phyloP scores from a whole-genome alignment of 2,113 vertebrate species.

The Oriolus oriolus region DNA sequence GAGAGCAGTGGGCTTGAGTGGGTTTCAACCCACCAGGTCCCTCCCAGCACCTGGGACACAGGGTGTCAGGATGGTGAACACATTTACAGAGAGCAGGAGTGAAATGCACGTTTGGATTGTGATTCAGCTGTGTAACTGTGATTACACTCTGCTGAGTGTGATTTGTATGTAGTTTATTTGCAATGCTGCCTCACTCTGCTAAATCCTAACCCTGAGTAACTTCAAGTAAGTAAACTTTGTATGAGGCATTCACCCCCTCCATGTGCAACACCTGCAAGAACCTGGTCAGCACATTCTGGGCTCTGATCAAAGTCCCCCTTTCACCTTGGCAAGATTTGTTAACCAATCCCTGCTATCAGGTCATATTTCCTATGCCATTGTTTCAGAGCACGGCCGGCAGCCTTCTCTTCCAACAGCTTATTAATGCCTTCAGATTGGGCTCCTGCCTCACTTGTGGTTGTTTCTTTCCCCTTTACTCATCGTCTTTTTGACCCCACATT shows the following conservation, averaged over 20 bases:
- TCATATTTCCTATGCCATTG: not conserved
- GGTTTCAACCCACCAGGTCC: not conserved
- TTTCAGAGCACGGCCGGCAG: not conserved
- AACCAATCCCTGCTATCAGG: not conserved
- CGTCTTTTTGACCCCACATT: not conserved
- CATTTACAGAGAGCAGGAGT: not conserved
- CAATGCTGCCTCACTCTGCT: not conserved
- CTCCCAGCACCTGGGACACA: not conserved
- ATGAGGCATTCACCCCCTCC: not conserved
- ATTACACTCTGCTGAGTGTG: not conserved
- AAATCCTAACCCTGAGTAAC: not conserved
- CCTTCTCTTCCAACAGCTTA: not conserved
- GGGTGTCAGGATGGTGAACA: not conserved
- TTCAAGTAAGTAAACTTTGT: not conserved
- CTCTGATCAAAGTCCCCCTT: not conserved
- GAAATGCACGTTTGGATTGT: not conserved
- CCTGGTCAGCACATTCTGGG: not conserved
- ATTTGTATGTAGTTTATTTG: not conserved
- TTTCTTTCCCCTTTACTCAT: not conserved
- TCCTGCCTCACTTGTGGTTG: not conserved
- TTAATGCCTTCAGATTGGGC: not conserved
- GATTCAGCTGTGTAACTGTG: not conserved
- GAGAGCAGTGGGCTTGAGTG: not conserved
- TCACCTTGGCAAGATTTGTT: not conserved
- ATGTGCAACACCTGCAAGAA: not conserved